Evolutionary conservation across 2,113 vertebrate genomes (phyloP), one percentile per base, ranked within the genome.

Genomic region (Pungitius pungitius): DNA sequence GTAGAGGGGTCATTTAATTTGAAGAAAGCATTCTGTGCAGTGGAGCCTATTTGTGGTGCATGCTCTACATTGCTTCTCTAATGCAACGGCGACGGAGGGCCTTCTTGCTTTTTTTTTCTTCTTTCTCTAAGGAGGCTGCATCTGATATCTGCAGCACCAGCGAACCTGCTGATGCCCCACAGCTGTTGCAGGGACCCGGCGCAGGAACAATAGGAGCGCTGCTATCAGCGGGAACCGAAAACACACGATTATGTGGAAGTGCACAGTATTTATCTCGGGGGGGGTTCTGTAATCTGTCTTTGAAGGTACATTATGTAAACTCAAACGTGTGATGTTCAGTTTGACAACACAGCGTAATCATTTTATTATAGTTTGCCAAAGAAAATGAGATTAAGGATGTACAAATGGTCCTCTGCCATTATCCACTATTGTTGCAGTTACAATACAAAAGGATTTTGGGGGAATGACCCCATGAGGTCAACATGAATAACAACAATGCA

Each of bases 1-100:
- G 75, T 56, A 52, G 64, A 71, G 64, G 51, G 35, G 27, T 37
- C 73, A 79, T 69, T 74, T 49, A 78, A 72, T 66, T 47, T 56
- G 62, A 18, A 62, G 51, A 55, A 77, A 80, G 42, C 45, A 68
- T 83, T 82, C 26, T 27, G 63, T 35, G 15, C 69, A 56, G 24
- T n/a, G 22, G 22, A 62, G 52, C 52, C 56, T 30, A 26, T 57
- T 52, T 69, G 67, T 37, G 24, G 61, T 47, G n/a, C 33, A 66
- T 58, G 56, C 54, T 66, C 35, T 45, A 6, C n/a, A 60, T 68
- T 67, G 63, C 37, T 18, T 35, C 42, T 80, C 33, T 57, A 57
- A 64, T 52, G 12, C 6, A 52, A 52, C 33, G 26, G 5, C 27
- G 18, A 43, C 27, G 56, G 6, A 22, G n/a, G 39, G 35, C 37